Evolutionary conservation across 2,888 invertebrate genomes (phyloP).

Genomic region (Palloptera scutellata): DNA sequence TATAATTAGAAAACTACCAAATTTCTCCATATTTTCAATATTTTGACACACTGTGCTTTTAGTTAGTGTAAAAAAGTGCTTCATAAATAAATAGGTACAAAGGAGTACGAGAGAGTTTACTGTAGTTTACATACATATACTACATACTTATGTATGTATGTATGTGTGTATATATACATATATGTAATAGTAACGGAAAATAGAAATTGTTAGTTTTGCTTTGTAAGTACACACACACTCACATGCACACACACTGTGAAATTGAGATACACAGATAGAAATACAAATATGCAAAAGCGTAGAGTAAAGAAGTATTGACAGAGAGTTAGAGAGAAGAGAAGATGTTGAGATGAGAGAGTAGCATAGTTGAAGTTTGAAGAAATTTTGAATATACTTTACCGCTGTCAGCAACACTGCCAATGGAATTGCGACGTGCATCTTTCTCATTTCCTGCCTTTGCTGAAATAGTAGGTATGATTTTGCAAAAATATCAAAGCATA

Average conservation of each 20-base stretch:
- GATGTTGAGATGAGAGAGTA: slow-evolving; percentile 18
- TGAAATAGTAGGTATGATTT: not conserved
- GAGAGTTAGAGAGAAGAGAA: slow-evolving; percentile 3
- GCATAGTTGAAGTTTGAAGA: slow-evolving; percentile 13
- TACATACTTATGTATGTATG: no score
- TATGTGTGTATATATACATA: no score
- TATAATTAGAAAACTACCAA: no score
- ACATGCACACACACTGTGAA: slow-evolving; percentile 15
- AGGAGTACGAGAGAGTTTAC: not conserved
- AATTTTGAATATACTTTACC: slow-evolving; percentile 55
- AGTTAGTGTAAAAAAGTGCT: slow-evolving; percentile 8
- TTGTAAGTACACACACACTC: not conserved
- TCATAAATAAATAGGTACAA: not conserved
- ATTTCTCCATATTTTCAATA: no score
- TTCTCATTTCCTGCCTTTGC: slow-evolving; percentile 33
- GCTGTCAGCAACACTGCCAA: slow-evolving; percentile 55
- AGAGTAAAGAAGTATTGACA: not conserved
- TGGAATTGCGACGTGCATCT: slow-evolving; percentile 51
- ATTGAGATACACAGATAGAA: not conserved
- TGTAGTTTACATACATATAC: slow-evolving; percentile 2
- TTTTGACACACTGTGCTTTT: no score
- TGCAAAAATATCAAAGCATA: not conserved
- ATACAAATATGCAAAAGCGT: not conserved
- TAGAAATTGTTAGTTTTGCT: slow-evolving; percentile 14
- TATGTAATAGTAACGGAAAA: not conserved